Evolutionary conservation across 2,888 invertebrate genomes (phyloP).

Genomic region (Gerris lacustris): DNA sequence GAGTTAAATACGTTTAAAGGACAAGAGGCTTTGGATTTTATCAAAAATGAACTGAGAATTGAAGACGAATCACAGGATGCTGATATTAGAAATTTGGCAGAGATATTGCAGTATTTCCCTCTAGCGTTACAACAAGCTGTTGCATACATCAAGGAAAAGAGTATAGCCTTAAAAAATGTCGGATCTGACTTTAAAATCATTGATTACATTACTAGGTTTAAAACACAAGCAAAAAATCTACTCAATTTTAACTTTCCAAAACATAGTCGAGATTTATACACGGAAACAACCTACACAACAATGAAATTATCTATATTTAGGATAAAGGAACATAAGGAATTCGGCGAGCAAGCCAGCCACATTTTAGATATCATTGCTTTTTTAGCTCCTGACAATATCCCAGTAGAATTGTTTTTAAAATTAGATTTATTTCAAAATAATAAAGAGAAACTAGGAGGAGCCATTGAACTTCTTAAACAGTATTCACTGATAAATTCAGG

Average conservation of each 20-base stretch:
- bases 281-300: conserved; percentile 15
- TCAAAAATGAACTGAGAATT: background rate
- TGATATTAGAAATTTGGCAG: conserved; percentile 14
- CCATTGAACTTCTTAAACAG: conserved; percentile 18
- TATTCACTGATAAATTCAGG: conserved; percentile 15
- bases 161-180: conserved; percentile 7
- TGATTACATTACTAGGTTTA: conserved; percentile 15
- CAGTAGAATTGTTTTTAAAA: conserved; percentile 13
- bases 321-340: conserved; percentile 12
- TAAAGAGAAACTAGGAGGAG: conserved; percentile 4
- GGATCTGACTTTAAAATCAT: conserved; percentile 10
- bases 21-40: conserved; percentile 11
- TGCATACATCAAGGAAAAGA: conserved; percentile 14
- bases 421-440: background rate
- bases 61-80: conserved; percentile 9
- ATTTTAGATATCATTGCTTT: conserved; percentile 18
- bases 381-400: conserved; percentile 18
- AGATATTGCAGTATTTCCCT: conserved; percentile 18
- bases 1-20: conserved; percentile 4
- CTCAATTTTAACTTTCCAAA: conserved; percentile 16
- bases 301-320: conserved; percentile 17
- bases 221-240: conserved; percentile 7
- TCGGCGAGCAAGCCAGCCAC: conserved; percentile 13
- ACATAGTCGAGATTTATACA: conserved; percentile 14
- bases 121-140: conserved; percentile 22